phyloP scores from a whole-genome alignment of 2,888 invertebrate genomes.

The Caenorhabditis sulstoni region DNA sequence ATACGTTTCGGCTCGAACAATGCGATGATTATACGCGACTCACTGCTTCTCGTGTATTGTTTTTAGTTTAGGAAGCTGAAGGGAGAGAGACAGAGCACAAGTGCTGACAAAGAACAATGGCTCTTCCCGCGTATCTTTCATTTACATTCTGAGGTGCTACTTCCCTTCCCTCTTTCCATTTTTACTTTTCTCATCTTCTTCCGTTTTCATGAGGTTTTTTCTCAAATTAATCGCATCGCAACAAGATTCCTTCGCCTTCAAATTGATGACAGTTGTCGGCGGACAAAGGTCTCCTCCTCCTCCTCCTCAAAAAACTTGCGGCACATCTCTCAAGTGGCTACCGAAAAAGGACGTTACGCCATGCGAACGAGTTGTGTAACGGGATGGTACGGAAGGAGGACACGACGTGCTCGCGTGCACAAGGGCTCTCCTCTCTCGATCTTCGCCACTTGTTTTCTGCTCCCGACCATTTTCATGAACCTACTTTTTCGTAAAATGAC shows the following conservation, averaged over 20 bases:
- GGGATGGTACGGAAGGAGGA: conserved; percentile 29
- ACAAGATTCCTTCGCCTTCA: conserved; percentile 34
- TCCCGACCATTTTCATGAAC: no score
- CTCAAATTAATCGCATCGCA: conserved; percentile 56
- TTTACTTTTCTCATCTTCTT: conserved; percentile 26
- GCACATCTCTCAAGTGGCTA: conserved; percentile 34
- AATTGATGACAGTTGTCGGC: conserved; percentile 37
- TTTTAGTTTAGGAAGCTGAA: conserved; percentile 34
- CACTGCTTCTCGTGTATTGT: conserved; percentile 45
- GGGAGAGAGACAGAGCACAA: conserved; percentile 42
- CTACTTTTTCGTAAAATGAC: no score
- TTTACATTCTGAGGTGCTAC: conserved; percentile 50
- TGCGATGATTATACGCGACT: conserved; percentile 47
- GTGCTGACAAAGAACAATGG: conserved; percentile 55
- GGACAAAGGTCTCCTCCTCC: conserved; percentile 16
- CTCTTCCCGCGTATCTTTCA: conserved; percentile 30
- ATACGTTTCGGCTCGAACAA: conserved; percentile 44
- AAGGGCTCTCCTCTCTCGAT: neutral
- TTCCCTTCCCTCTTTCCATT: conserved; percentile 13
- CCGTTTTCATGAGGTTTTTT: conserved; percentile 8
- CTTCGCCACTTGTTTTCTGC: no score
- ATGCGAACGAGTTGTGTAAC: conserved; percentile 44
- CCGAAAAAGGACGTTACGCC: conserved; percentile 50
- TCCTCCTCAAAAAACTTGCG: conserved; percentile 34
- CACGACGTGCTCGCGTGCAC: conserved; percentile 15